Conservation (phyloP, 2,797 vertebrate genomes). For the Pelochelys cantorii region DNA sequence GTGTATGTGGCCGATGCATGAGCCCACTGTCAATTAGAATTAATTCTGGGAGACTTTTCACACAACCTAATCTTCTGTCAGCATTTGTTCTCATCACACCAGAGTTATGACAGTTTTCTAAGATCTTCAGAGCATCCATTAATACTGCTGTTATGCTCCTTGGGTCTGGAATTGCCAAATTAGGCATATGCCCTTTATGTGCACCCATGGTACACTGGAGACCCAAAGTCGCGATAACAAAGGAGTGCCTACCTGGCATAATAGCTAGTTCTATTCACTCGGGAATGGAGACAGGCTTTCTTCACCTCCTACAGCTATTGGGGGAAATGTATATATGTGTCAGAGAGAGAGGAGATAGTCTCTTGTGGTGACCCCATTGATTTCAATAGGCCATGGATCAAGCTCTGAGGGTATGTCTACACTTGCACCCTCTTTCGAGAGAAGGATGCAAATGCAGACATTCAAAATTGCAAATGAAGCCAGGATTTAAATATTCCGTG, state of each 20-base stretch:
- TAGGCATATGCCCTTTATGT: not conserved
- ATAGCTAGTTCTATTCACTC: not conserved
- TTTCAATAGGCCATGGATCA: not conserved
- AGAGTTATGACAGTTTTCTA: not conserved
- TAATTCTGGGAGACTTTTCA: not conserved
- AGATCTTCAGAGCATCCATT: not conserved
- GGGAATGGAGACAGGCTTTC: not conserved
- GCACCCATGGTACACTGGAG: not conserved
- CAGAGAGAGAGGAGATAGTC: not conserved
- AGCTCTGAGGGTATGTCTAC: not conserved
- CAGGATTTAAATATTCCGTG: too few species aligned
- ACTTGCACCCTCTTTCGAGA: too few species aligned
- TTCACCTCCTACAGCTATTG: not conserved
- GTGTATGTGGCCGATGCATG: accelerated
- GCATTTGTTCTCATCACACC: not conserved
- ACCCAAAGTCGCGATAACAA: not conserved
- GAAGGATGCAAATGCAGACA: too few species aligned
- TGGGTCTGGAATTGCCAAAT: accelerated
- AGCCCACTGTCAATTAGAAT: accelerated
- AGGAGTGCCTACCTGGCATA: not conserved
- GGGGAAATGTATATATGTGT: not conserved
- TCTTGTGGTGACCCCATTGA: not conserved
- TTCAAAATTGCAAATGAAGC: too few species aligned
- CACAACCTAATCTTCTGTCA: accelerated
- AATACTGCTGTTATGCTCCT: not conserved